Base-by-base conservation (phyloP, 2,888 invertebrate genomes). In the Bimastos eiseni region DNA sequence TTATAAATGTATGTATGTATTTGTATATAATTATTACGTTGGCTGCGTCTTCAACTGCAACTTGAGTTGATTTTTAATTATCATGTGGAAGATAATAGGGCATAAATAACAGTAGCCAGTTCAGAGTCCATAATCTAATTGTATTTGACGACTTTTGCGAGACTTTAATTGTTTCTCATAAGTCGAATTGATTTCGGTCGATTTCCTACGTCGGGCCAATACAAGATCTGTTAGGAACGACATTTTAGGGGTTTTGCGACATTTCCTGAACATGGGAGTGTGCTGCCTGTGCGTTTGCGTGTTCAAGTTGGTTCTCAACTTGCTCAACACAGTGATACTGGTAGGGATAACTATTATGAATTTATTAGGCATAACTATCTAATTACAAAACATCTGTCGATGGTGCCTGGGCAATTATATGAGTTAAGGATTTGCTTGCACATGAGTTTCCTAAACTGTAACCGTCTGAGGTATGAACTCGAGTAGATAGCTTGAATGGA, bases 271-370 rank as follows among this genome's bases (percentile, higher is more conserved):
- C 1, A 88, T 90, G 90, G 88, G 88, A 19, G 44, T 88, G 38
- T 90, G 90, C 34, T 90, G 90, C 41, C 49, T 90, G 17, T 90
- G 90, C 41, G 86, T 44, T 21, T 90, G 86, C n/a, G 88, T 90
- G 41, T 90, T 90, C 33, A 86, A 88, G 55, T 41, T 88, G 49
- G 30, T 90, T 86, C 90, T 90, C 44, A 86, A 86, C 24, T n/a
- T 90, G 21, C 90, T 90, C 33, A 90, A 90, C 88, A 90, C 88
- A 36, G 88, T 90, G 19, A 49, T 90, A 86, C 34, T 90, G 88
- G 90, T 90, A 41, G 15, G 90, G 70, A n/a, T 30, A 70, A n/a
- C 70, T 70, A 24, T 49, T 70, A 70, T 8, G 70, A 8, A 13
- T 70, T 70, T 3, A n/a, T 70, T 49, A 70, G 13, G n/a, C 70